Base-by-base conservation (phyloP, 1,140 invertebrate species). In the Drosophila ambigua region DNA sequence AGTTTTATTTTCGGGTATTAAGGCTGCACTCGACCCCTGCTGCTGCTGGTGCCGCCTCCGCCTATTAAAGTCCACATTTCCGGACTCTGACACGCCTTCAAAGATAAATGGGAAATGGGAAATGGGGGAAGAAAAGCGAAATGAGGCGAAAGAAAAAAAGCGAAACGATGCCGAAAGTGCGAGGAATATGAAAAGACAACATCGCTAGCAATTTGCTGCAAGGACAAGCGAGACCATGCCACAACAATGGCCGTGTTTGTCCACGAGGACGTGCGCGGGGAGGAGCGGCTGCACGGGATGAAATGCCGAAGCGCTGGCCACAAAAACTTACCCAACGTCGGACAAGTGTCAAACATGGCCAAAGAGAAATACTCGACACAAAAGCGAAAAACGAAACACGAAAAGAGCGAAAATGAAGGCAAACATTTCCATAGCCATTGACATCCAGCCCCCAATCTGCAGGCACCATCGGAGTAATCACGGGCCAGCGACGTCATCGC, bases 201-300 rank as follows among this genome's bases (percentile, higher is more conserved):
- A 52, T 53, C 50, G 60, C 60, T 61, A 75, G 76, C 80, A 83
- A 84, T 83, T 83, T 84, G 80, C 66, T 61, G 77, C 72, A 68
- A 73, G 81, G 80, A 77, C 80, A 79, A 68, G 64, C 77, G 72
- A 75, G 62, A 83, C 77, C 31, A 83, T 72, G 82, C 72, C 81
- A 66, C 72, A 83, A 83, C 80, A 83, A 83, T 84, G 51, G 79
- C 80, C 66, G 48, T 84, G 72, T 84, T 64, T 78, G 72, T 64
- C 62, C 67, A 69, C 65, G 54, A 64, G 69, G 61, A 74, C 72
- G 71, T 74, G 68, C 68, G 67, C 43, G 49, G 35, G 39, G 55
- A 41, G 15, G 20, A 41, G 13, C 20, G 39, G 16, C 39, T 35
- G 20, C 20, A 20, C 20, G 20, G 20, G 20, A 20, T 20, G 20